A percentile compares a stretch with the other conserved stretches of the same genome.
phyloP scores from a whole-genome alignment of 2,888 invertebrate species.

The Physocephala rufipes region DNA sequence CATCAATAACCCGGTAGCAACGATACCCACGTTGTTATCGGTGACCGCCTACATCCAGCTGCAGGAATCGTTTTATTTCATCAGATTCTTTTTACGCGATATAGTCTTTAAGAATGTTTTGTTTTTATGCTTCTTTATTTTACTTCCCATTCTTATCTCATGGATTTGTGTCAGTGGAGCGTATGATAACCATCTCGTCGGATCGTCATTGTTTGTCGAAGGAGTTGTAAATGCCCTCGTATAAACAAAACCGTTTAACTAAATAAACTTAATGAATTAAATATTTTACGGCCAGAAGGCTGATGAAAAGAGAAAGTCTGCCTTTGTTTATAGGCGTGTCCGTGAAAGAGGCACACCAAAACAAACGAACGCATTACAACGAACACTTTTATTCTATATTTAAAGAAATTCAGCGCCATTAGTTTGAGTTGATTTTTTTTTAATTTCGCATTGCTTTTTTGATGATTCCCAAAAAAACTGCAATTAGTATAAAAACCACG shows the following conservation, averaged over 20 bases:
- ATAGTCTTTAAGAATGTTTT: neutral
- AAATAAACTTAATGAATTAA: slow-evolving; percentile 11
- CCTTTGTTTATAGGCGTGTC: slow-evolving; percentile 4
- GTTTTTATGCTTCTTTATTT: neutral
- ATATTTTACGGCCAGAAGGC: slow-evolving; percentile 46
- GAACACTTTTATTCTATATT: neutral
- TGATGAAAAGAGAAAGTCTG: slow-evolving; percentile 62
- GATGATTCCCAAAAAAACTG: no score
- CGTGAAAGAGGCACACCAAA: neutral
- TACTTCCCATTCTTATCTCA: neutral
- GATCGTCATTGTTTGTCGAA: neutral
- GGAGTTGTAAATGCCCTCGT: neutral
- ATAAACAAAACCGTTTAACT: slow-evolving; percentile 5
- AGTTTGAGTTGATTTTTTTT: no score
- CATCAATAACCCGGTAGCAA: neutral
- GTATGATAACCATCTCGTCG: neutral
- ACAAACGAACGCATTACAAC: neutral
- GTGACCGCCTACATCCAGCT: no score
- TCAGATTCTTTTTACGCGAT: no score
- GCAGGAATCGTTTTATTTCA: no score
- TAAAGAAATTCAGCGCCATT: neutral
- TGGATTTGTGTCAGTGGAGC: slow-evolving; percentile 15
- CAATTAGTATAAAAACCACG: no score
- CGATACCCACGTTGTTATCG: no score
- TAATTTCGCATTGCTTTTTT: no score